These are phyloP conservation scores for Pungitius pungitius DNA, from an alignment of 2,113 vertebrate species.

Conservation along the genomic window DNA sequence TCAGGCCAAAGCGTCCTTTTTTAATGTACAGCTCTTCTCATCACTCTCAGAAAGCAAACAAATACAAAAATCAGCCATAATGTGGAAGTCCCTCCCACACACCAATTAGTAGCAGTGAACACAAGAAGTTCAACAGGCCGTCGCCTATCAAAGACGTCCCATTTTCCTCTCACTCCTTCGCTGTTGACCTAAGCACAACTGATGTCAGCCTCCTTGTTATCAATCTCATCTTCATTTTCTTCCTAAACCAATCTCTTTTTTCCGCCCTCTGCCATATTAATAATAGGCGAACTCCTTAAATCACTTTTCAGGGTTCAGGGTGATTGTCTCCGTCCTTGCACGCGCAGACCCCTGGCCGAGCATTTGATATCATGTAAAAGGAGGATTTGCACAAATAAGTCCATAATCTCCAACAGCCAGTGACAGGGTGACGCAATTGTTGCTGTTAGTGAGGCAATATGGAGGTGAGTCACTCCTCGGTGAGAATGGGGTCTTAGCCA, in stretches of 20 bases:
- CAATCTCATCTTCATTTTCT: conserved; percentile 26
- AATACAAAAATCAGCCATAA: neutral
- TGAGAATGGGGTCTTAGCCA: conserved; percentile 72
- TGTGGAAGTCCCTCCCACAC: too few species aligned
- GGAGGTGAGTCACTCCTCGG: conserved; percentile 78
- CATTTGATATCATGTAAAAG: conserved; percentile 73
- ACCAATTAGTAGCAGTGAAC: neutral
- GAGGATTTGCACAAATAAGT: conserved; percentile 75
- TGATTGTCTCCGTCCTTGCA: conserved; percentile 45
- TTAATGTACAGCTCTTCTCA: neutral
- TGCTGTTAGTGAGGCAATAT: conserved; percentile 73
- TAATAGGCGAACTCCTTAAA: conserved; percentile 31
- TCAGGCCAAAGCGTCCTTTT: neutral
- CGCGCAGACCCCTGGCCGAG: conserved; percentile 45
- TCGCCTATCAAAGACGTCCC: conserved; percentile 13
- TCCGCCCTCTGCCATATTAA: conserved; percentile 25
- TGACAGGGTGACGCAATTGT: conserved; percentile 76
- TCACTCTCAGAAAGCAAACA: neutral
- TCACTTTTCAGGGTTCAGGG: conserved; percentile 27
- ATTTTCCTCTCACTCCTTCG: conserved; percentile 27
- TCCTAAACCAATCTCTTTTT: conserved; percentile 16
- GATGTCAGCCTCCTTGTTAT: conserved; percentile 60
- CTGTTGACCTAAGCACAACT: conserved; percentile 40
- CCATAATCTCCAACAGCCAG: conserved; percentile 73
- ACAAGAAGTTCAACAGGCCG: neutral